A percentile compares a stretch with the other conserved stretches of the same genome.
These are phyloP conservation scores for Cydia splendana DNA, from an alignment of 1,140 invertebrate genomes.

Conservation along the genomic window DNA sequence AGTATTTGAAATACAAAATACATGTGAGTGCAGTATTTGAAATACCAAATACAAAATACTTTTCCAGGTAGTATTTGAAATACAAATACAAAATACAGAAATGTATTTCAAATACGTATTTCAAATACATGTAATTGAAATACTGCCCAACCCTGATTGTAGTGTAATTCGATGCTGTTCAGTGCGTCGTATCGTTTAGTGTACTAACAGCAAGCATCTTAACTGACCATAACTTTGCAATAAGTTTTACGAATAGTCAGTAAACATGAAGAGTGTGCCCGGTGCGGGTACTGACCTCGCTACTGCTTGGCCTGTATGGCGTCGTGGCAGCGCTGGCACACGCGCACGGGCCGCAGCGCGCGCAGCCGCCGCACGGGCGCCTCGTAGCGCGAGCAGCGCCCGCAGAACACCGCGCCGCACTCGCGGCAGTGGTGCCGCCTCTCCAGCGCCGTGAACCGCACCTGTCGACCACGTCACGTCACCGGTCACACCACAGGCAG, in stretches of 20 bases:
- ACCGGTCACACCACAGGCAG: neutral
- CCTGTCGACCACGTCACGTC: slow-evolving; percentile 52
- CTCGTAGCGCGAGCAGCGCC: slow-evolving; percentile 96
- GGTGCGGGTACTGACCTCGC: slow-evolving; percentile 28
- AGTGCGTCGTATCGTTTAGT: too few relatives aligned
- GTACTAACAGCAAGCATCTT: too few relatives aligned
- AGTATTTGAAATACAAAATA: too few relatives aligned
- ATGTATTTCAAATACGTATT: too few relatives aligned
- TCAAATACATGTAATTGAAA: too few relatives aligned
- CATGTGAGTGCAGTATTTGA: too few relatives aligned
- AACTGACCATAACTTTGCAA: neutral
- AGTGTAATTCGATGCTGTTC: too few relatives aligned
- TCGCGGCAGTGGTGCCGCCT: slow-evolving; percentile 98
- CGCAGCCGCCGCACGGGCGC: slow-evolving; percentile 95
- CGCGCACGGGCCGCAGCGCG: slow-evolving; percentile 94
- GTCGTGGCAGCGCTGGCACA: slow-evolving; percentile 92
- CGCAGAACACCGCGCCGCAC: slow-evolving; percentile 98
- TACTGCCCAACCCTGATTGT: too few relatives aligned
- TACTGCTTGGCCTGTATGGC: slow-evolving; percentile 50
- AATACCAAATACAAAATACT: too few relatives aligned
- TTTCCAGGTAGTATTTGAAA: too few relatives aligned
- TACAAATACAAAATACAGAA: too few relatives aligned
- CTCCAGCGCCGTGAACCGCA: slow-evolving; percentile 96
- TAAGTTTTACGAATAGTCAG: neutral
- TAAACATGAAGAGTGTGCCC: too few relatives aligned